Evolutionary conservation across 2,888 invertebrate genomes (phyloP).

Genomic region (Lordiphosa andalusiaca): DNA sequence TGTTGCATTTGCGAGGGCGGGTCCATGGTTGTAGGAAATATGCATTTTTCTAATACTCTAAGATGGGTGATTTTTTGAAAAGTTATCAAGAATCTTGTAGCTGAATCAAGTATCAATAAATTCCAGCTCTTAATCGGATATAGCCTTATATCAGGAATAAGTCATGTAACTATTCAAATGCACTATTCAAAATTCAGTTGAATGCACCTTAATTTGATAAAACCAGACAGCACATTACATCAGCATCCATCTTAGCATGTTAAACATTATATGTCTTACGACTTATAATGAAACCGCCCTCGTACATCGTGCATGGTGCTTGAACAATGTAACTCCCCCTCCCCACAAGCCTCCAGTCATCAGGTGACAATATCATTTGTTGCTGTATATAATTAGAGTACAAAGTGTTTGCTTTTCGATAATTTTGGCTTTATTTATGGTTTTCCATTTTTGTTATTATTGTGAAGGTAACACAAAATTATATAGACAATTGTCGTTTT

Average conservation of each 20-base stretch:
- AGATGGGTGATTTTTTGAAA: too few species aligned
- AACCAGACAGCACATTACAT: not conserved
- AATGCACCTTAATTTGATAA: too few species aligned
- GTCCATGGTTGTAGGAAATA: too few species aligned
- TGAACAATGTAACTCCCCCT: conserved; percentile 12
- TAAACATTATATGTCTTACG: too few species aligned
- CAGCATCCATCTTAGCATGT: not conserved
- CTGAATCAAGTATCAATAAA: not conserved
- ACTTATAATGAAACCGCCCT: not conserved
- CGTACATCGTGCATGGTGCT: conserved; percentile 19
- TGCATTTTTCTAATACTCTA: too few species aligned
- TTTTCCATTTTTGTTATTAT: conserved; percentile 1
- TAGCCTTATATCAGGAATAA: too few species aligned
- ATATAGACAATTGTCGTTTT: conserved; percentile 3
- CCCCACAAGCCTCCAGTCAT: conserved; percentile 15
- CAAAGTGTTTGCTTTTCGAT: conserved; percentile 64
- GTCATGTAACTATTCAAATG: too few species aligned
- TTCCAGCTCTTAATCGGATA: too few species aligned
- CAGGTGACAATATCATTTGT: conserved; percentile 41
- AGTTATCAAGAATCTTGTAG: not conserved
- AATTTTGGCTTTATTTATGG: conserved; percentile 34
- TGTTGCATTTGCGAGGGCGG: too few species aligned
- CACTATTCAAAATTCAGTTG: too few species aligned
- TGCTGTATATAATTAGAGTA: conserved; percentile 54
- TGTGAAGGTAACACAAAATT: conserved; percentile 26